Evolutionary conservation across 1,140 invertebrate genomes (phyloP).

Genomic region (Aphelinus certus): DNA sequence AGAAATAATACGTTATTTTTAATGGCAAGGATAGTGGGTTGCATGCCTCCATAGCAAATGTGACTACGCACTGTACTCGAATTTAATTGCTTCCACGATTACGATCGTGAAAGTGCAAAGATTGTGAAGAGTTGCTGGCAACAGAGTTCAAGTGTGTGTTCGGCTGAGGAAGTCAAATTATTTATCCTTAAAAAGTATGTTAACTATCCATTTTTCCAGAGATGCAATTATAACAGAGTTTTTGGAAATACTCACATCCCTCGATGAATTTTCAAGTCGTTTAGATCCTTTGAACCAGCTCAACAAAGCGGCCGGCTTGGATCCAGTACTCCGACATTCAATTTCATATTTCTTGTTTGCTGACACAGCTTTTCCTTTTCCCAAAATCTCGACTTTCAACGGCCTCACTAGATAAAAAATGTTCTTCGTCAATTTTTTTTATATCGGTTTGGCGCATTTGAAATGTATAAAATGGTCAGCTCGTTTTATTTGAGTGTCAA

Average conservation of each 20-base stretch:
- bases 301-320: slow-evolving; percentile 72
- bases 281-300: slow-evolving; percentile 73
- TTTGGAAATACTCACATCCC: slow-evolving; percentile 62
- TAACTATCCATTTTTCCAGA: too few relatives aligned
- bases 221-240: neutral
- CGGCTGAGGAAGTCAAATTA: too few relatives aligned
- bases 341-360: slow-evolving; percentile 71
- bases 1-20: too few relatives aligned
- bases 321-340: slow-evolving; percentile 72
- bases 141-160: neutral
- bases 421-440: neutral
- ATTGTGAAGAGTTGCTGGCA: neutral
- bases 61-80: neutral
- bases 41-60: too few relatives aligned
- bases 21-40: too few relatives aligned
- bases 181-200: too few relatives aligned
- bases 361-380: slow-evolving; percentile 66
- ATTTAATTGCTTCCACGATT: slow-evolving; percentile 3
- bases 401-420: slow-evolving; percentile 69
- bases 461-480: too few relatives aligned
- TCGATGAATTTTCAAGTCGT: slow-evolving; percentile 64
- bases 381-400: slow-evolving; percentile 67
- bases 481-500: too few relatives aligned
- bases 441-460: too few relatives aligned
- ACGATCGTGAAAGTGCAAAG: neutral